Base-by-base conservation (phyloP, 2,797 vertebrate genomes). In the Pangasius djambal region DNA sequence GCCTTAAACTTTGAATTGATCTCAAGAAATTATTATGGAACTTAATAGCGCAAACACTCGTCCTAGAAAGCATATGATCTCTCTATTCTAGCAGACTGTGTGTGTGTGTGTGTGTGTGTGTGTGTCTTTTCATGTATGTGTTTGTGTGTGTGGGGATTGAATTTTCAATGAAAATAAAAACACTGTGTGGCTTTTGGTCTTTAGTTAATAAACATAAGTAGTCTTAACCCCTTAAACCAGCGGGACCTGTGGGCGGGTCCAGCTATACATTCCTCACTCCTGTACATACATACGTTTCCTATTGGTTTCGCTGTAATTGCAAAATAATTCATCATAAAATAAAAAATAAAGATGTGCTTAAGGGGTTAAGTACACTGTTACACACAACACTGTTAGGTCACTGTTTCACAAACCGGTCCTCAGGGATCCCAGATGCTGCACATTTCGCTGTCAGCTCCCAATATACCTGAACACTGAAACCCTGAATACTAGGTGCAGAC, bases 141-240 rank as follows among this genome's bases (percentile, higher is more conserved):
- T 65, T 37, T 85, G 28, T 52, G 50, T 81, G 75, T 1, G 34
- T 3, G 59, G 10, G 59, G 15, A 18, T 48, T 18, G 59, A 65
- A 48, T 65, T 65, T 83, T 48, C 7, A 69, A 34, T 85, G 37
- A 6, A 70, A 85, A 70, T 70, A 37, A 37, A 37, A 85, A 85
- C 83, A 85, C 83, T 85, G 83, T 85, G 63, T 85, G 65, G 40
- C 28, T 83, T 83, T 65, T 65, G 82, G 61, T 48, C 28, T 65
- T 18, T n/a, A 48, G 40, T 65, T 65, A 83, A 83, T n/a, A 44
- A 48, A 8, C 22, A 69, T 34, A 85, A 37, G 20, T 72, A 70
- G 83, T 70, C 65, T 85, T 85, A 70, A 85, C 48, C 48, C 20
- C 65, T 85, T 70, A 55, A 70, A 57, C 50, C 20, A 83, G 28